Evolutionary conservation across 1,140 invertebrate genomes (phyloP).

Genomic region (Aphelenchoides avenae): DNA sequence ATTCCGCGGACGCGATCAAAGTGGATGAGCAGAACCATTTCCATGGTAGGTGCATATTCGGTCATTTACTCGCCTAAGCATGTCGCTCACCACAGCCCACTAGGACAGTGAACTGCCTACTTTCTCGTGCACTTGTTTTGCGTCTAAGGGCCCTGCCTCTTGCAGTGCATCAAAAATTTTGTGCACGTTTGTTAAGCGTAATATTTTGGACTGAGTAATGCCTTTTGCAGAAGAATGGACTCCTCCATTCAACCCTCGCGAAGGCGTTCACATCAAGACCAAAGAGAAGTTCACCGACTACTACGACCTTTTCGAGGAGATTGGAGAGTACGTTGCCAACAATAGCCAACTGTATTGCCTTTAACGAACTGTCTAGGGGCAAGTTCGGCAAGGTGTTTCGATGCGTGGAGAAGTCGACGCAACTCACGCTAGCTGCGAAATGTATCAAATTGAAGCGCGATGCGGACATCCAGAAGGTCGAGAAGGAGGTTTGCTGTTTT

Average conservation of each 20-base stretch:
- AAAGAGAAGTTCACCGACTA: slow-evolving; percentile 62
- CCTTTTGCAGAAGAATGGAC: slow-evolving; percentile 56
- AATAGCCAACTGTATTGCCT: background rate
- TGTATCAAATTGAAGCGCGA: slow-evolving; percentile 51
- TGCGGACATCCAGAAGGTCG: slow-evolving; percentile 47
- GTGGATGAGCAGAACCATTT: slow-evolving; percentile 51
- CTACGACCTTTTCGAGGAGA: slow-evolving; percentile 60
- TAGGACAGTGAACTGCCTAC: background rate
- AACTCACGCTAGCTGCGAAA: slow-evolving; percentile 52
- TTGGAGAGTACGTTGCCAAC: slow-evolving; percentile 61
- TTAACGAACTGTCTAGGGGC: slow-evolving; percentile 68
- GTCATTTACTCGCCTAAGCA: slow-evolving; percentile 5
- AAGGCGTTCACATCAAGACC: slow-evolving; percentile 59
- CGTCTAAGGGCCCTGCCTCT: background rate
- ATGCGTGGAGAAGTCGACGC: slow-evolving; percentile 50
- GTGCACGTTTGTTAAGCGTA: background rate
- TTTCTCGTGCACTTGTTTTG: background rate
- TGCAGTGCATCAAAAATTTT: slow-evolving; percentile 1
- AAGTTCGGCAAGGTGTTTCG: slow-evolving; percentile 71
- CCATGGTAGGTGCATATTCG: slow-evolving; percentile 29
- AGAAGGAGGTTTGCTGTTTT: slow-evolving; percentile 59
- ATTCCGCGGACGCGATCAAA: slow-evolving; percentile 42
- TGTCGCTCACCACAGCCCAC: background rate
- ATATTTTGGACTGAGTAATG: background rate
- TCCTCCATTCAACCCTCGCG: slow-evolving; percentile 60